Percentiles rank a stretch among this genome's conserved stretches.
Conservation (phyloP, 2,113 vertebrate species). For the Hippocampus zosterae region DNA sequence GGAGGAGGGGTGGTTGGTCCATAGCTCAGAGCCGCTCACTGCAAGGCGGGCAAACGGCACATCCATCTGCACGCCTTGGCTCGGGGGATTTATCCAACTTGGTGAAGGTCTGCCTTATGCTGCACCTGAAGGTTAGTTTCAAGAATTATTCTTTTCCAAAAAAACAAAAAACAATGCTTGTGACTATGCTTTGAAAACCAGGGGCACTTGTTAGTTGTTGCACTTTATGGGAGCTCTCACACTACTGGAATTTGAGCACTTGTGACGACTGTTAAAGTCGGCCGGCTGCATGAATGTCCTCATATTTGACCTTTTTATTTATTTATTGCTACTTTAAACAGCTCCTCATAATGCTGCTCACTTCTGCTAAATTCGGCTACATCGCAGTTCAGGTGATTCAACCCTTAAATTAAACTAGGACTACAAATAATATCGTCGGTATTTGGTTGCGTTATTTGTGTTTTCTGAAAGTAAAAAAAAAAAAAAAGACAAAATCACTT, state of each 20-base stretch:
- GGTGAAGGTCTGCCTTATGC: conserved; percentile 25
- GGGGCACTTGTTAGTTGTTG: conserved; percentile 9
- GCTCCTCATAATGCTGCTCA: too few relatives aligned
- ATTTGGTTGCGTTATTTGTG: too few relatives aligned
- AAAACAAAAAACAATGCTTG: background rate
- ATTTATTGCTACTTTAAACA: too few relatives aligned
- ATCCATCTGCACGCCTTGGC: conserved; percentile 4
- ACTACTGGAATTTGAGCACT: background rate
- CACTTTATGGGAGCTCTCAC: background rate
- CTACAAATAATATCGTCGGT: too few relatives aligned
- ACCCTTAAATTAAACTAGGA: too few relatives aligned
- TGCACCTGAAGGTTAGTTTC: conserved; percentile 47
- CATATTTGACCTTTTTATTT: background rate
- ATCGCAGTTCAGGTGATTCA: too few relatives aligned
- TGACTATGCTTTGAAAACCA: background rate
- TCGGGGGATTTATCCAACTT: conserved; percentile 45
- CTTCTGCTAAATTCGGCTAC: too few relatives aligned
- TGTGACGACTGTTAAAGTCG: background rate
- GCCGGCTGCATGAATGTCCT: background rate
- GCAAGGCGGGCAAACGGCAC: conserved; percentile 17
- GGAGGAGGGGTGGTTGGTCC: conserved; percentile 24
- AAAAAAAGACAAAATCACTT: too few relatives aligned
- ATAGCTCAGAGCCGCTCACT: conserved; percentile 34
- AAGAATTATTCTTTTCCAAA: background rate
- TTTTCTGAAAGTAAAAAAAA: too few relatives aligned